phyloP scores from a whole-genome alignment of 2,113 vertebrate species.

The Cryptotis parvus region DNA sequence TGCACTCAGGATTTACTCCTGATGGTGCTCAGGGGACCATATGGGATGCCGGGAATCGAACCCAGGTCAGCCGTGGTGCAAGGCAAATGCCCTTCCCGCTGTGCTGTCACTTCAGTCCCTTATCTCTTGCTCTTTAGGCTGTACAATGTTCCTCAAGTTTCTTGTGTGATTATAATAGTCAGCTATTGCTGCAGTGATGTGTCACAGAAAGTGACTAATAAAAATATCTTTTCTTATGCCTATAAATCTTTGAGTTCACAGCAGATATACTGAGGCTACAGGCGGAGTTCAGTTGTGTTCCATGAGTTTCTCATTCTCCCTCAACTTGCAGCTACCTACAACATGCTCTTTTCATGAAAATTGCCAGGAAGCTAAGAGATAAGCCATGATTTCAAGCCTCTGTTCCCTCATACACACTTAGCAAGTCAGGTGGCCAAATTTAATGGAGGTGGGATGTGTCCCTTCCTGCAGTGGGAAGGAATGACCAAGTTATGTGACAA shows the following conservation, averaged over 20 bases:
- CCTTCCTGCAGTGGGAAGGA: neutral
- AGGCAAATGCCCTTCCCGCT: too few relatives aligned
- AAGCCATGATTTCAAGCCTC: neutral
- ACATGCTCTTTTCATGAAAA: neutral
- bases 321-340: neutral
- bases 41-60: too few relatives aligned
- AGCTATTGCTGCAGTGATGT: neutral
- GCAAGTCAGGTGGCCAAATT: neutral
- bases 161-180: neutral
- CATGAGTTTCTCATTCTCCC: neutral
- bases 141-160: neutral
- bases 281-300: neutral
- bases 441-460: neutral
- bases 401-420: neutral
- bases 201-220: neutral
- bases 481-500: neutral
- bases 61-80: too few relatives aligned
- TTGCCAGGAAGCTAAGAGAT: neutral
- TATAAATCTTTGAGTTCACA: neutral
- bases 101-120: too few relatives aligned
- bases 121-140: neutral
- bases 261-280: neutral
- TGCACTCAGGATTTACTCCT: too few relatives aligned
- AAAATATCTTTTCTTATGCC: neutral
- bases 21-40: too few relatives aligned